Evolutionary conservation across 2,113 vertebrate species (phyloP).

Genomic region (Bungarus multicinctus): DNA sequence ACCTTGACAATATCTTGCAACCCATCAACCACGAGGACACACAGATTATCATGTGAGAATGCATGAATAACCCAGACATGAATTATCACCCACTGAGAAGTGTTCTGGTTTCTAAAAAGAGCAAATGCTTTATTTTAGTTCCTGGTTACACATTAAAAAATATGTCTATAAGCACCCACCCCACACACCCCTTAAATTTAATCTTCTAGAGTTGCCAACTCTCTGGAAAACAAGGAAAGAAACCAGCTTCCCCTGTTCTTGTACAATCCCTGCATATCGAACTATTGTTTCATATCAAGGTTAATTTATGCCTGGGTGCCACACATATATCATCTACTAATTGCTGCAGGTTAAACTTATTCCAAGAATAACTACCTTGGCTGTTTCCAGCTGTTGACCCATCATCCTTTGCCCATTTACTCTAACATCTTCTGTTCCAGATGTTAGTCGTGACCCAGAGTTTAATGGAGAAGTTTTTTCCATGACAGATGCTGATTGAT

Average conservation of each 20-base stretch:
- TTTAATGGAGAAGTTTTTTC: not conserved
- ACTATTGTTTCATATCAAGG: not conserved
- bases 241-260: not conserved
- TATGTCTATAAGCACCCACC: not conserved
- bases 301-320: not conserved
- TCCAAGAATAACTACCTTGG: not conserved
- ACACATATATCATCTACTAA: not conserved
- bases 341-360: not conserved
- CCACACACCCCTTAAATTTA: not conserved
- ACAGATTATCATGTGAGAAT: not conserved
- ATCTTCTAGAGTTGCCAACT: not conserved
- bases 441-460: not conserved
- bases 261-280: not conserved
- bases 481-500: not conserved
- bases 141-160: not conserved
- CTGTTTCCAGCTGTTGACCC: not conserved
- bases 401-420: not conserved
- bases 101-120: not conserved
- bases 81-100: not conserved
- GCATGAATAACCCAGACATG: not conserved
- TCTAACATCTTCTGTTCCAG: not conserved
- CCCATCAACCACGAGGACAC: not conserved
- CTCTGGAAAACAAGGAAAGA: not conserved
- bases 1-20: not conserved
- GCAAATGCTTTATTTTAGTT: not conserved